phyloP scores from a whole-genome alignment of 2,113 vertebrate species.

The Benitochromis conjunctus region DNA sequence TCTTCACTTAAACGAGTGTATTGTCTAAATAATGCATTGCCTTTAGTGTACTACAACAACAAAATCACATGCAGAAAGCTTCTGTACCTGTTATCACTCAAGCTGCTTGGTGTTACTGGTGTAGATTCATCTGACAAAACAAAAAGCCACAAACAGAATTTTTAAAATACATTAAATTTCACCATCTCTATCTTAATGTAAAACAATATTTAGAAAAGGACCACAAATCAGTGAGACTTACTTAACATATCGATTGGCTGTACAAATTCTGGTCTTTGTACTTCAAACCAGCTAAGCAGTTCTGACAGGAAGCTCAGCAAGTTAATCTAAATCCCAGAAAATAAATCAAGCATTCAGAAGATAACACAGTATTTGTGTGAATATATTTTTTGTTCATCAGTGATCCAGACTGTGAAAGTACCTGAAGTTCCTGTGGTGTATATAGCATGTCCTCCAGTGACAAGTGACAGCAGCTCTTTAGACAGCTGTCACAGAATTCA shows the following conservation, averaged over 20 bases:
- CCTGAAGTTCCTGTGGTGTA: conserved; percentile 79
- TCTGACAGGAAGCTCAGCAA: conserved; percentile 84
- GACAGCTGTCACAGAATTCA: conserved; percentile 84
- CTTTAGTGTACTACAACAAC: neutral
- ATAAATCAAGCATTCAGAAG: neutral
- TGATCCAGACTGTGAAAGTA: conserved; percentile 31
- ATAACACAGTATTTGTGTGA: neutral
- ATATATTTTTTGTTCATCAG: neutral
- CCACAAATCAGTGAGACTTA: conserved; percentile 18
- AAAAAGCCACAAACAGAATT: neutral
- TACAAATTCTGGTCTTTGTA: conserved; percentile 85
- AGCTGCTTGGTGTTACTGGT: conserved; percentile 50
- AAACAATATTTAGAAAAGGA: neutral
- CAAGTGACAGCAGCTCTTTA: conserved; percentile 82
- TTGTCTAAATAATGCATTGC: neutral
- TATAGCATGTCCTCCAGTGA: conserved; percentile 85
- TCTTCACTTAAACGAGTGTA: neutral
- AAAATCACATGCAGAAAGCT: neutral
- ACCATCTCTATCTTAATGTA: neutral
- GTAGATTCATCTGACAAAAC: conserved; percentile 62
- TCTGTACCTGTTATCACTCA: conserved; percentile 64
- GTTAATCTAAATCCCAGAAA: conserved; percentile 73
- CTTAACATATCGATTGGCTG: conserved; percentile 75
- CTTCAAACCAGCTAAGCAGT: conserved; percentile 85
- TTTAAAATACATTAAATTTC: neutral